These are phyloP conservation scores for Caenorhabditis panamensis DNA, from an alignment of 2,888 invertebrate species.

Conservation along the genomic window DNA sequence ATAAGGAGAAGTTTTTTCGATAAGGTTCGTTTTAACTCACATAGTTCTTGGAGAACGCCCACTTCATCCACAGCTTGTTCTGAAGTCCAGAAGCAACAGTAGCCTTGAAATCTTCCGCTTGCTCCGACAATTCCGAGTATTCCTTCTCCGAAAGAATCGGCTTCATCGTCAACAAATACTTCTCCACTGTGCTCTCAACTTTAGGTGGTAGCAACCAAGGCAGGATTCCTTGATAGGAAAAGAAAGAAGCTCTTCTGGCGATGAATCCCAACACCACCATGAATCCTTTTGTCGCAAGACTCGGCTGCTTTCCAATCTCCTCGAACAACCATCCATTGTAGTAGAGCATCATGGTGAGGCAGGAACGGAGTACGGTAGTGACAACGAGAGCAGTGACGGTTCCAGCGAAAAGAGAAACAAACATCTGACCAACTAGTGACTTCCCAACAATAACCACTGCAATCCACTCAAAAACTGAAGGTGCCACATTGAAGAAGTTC, in stretches of 20 bases:
- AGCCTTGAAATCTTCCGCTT: slow-evolving; percentile 70
- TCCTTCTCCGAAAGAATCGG: slow-evolving; percentile 72
- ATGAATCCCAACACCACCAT: slow-evolving; percentile 66
- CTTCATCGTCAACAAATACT: slow-evolving; percentile 72
- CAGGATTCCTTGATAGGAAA: slow-evolving; percentile 70
- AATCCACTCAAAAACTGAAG: slow-evolving; percentile 2
- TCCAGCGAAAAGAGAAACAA: slow-evolving; percentile 14
- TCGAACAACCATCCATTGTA: slow-evolving; percentile 75
- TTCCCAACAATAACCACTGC: slow-evolving; percentile 18
- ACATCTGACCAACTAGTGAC: slow-evolving; percentile 16
- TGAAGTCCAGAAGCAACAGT: slow-evolving; percentile 70
- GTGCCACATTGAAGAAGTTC: slow-evolving; percentile 39
- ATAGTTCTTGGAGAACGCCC: slow-evolving; percentile 74
- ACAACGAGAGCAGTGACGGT: slow-evolving; percentile 49
- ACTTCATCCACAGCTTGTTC: slow-evolving; percentile 76
- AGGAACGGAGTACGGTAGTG: slow-evolving; percentile 53
- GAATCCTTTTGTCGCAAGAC: slow-evolving; percentile 71
- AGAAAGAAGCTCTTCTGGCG: slow-evolving; percentile 66
- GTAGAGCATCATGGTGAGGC: slow-evolving; percentile 63
- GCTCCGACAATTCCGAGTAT: slow-evolving; percentile 58
- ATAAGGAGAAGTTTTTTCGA: neutral
- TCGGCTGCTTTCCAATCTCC: slow-evolving; percentile 72
- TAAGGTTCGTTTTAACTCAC: slow-evolving; percentile 38
- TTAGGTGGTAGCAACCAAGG: slow-evolving; percentile 72
- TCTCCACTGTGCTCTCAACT: slow-evolving; percentile 67